Conservation (phyloP, 2,113 vertebrate genomes). For the Poecilia latipinna region DNA sequence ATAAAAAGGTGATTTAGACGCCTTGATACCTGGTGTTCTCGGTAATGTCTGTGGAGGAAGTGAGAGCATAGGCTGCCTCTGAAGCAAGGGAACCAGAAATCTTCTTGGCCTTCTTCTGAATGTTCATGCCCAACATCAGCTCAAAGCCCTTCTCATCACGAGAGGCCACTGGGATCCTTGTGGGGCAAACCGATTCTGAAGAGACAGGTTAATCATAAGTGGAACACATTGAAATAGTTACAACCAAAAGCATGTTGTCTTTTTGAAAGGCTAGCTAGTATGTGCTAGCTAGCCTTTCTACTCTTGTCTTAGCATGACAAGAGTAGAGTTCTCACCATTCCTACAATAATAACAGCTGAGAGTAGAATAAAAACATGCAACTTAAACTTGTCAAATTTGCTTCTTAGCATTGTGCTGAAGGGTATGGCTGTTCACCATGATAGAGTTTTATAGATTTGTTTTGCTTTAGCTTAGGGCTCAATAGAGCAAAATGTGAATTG, state of each 20-base stretch:
- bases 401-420: not conserved
- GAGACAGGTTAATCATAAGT: not conserved
- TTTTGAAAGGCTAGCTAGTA: no score
- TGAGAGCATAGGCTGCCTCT: slow-evolving; percentile 74
- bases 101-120: slow-evolving; percentile 75
- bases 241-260: not conserved
- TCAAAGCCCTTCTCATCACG: slow-evolving; percentile 86
- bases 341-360: not conserved
- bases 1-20: not conserved
- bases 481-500: no score
- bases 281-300: no score
- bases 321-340: not conserved
- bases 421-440: not conserved
- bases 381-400: not conserved
- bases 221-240: not conserved
- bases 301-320: not conserved
- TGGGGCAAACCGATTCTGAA: slow-evolving; percentile 84
- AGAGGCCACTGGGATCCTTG: slow-evolving; percentile 82
- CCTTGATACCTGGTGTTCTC: slow-evolving; percentile 79
- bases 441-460: no score
- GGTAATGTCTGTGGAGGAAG: slow-evolving; percentile 71
- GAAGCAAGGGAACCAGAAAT: slow-evolving; percentile 77
- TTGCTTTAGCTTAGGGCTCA: no score
- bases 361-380: not conserved
- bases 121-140: slow-evolving; percentile 81